These are phyloP conservation scores for Chaunax sp. DNA, from an alignment of 2,797 vertebrate species.

Conservation along the genomic window DNA sequence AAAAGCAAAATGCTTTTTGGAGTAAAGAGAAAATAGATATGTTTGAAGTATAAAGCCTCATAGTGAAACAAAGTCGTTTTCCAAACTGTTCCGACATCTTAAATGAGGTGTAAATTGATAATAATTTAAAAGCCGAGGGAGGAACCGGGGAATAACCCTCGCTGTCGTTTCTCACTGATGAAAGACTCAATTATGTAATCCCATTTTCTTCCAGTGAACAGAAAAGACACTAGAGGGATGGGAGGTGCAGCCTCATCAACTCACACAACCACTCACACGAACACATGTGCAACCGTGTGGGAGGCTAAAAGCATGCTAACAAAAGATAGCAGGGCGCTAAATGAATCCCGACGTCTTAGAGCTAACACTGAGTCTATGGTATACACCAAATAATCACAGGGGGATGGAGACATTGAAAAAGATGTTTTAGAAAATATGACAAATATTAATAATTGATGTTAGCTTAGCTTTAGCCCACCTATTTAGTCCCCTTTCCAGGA, in stretches of 20 bases:
- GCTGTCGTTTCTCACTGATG: slow-evolving; percentile 53
- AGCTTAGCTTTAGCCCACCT: not conserved
- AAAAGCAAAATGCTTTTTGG: not conserved
- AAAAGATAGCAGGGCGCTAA: slow-evolving; percentile 11
- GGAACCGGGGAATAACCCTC: slow-evolving; percentile 5
- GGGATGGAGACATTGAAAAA: not conserved
- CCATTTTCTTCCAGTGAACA: slow-evolving; percentile 65
- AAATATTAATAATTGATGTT: not conserved
- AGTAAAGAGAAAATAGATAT: not conserved
- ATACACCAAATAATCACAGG: not conserved
- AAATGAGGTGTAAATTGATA: slow-evolving; percentile 66
- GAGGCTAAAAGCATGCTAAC: slow-evolving; percentile 39
- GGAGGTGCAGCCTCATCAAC: not conserved
- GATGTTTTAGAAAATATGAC: not conserved
- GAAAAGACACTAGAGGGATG: slow-evolving; percentile 57
- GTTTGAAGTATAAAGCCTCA: not conserved
- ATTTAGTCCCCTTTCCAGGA: not conserved
- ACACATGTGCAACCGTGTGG: not conserved
- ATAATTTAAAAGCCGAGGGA: slow-evolving; percentile 48
- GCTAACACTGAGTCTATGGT: not conserved
- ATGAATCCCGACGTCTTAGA: slow-evolving; percentile 6
- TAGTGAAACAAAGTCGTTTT: slow-evolving; percentile 37
- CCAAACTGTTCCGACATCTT: slow-evolving; percentile 45
- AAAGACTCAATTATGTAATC: slow-evolving; percentile 80
- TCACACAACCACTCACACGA: not conserved